Evolutionary conservation across 2,113 vertebrate genomes (phyloP), one percentile per base, ranked within the genome.

Genomic region (Telmatochromis bifrenatus): DNA sequence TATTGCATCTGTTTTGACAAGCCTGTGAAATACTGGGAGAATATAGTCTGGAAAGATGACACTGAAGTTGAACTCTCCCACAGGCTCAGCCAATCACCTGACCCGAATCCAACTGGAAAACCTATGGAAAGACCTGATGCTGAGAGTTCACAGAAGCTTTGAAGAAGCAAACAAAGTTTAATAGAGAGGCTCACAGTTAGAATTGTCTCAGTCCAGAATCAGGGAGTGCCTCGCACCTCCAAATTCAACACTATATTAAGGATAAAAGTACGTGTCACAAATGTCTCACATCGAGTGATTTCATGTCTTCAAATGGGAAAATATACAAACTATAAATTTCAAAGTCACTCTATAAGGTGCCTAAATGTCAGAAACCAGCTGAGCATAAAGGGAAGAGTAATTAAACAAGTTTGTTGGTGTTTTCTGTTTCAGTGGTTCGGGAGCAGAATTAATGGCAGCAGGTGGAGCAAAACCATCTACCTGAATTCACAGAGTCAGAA

Each of bases 391-490:
- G n/a, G 21, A 70, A 75, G 23, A 23, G 0, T 73, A 28, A 28
- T 17, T 17, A 45, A 21, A 8, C n/a, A 70, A 14, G 9, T 5
- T 47, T 45, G 21, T 28, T 75, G 39, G 9, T 5, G 4, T 47
- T 73, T 75, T 28, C 2, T 75, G 0, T 75, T 75, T 28, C 75
- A 93, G 90, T 73, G 62, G 7, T 58, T 60, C 12, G 26, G 60
- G 23, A 84, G 28, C 49, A 47, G 75, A 70, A 35, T 5, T 10
- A 26, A n/a, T 49, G 56, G 28, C 21, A 33, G 26, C 2, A 9
- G 13, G 2, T 90, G 81, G 79, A 89, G 15, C 62, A 95, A 26
- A 26, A 56, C 15, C 51, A 58, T 93, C 55, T 90, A 93, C 26
- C 7, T 92, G 42, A 85, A 55, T 4, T 15, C 77, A 5, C 17